Percentiles rank a stretch among this genome's conserved stretches.
These are phyloP conservation scores for Papilio aristodemus DNA, from an alignment of 1,140 invertebrate genomes.

Conservation along the genomic window DNA sequence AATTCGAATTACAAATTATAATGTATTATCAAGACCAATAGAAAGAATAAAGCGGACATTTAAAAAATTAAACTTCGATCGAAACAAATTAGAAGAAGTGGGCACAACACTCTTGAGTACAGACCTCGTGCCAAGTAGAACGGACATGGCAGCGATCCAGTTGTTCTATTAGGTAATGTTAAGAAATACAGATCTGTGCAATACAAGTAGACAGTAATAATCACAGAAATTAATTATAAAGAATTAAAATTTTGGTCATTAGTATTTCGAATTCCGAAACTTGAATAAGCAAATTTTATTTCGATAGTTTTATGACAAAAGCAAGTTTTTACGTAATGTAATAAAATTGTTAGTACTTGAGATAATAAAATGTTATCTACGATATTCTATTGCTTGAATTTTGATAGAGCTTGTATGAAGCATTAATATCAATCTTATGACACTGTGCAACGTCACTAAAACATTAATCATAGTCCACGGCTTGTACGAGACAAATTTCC, in stretches of 20 bases:
- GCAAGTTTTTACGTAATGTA: not conserved
- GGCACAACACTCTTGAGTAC: not conserved
- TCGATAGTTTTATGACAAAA: no score
- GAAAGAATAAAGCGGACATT: not conserved
- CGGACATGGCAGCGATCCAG: not conserved
- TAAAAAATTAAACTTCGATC: not conserved
- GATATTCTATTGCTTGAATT: not conserved
- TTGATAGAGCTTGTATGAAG: conserved; percentile 3
- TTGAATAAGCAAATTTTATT: no score
- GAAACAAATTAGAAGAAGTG: conserved; percentile 3
- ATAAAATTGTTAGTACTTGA: not conserved
- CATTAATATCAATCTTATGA: conserved; percentile 18
- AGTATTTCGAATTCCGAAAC: no score
- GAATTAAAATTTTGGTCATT: no score
- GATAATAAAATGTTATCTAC: not conserved
- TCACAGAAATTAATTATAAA: no score
- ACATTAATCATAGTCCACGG: conserved; percentile 13
- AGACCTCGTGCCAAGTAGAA: not conserved
- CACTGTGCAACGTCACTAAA: conserved; percentile 12
- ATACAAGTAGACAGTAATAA: no score
- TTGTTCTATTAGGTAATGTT: not conserved
- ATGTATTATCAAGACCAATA: no score
- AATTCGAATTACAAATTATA: no score
- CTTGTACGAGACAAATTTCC: conserved; percentile 4
- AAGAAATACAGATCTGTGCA: not conserved